These are phyloP conservation scores for Isoperla grammatica DNA, from an alignment of 2,888 invertebrate species.

Conservation along the genomic window DNA sequence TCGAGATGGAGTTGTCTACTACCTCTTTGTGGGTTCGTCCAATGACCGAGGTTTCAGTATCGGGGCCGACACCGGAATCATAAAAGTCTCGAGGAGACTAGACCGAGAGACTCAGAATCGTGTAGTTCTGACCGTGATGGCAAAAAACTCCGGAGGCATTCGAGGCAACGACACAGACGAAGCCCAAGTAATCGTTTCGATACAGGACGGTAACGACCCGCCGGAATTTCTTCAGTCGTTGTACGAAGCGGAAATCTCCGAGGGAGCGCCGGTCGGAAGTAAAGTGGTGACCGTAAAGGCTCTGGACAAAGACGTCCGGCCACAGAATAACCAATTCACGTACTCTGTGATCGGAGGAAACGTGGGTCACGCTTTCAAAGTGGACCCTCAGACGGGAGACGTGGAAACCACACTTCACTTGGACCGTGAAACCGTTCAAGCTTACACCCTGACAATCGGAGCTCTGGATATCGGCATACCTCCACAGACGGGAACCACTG, in stretches of 20 bases:
- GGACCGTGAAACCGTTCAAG: constrained; percentile 73
- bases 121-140: constrained; percentile 84
- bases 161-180: constrained; percentile 93
- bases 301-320: constrained; percentile 83
- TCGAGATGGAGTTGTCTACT: constrained; percentile 81
- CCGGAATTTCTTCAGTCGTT: constrained; percentile 78
- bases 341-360: constrained; percentile 86
- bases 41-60: constrained; percentile 87
- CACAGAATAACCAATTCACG: constrained; percentile 87
- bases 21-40: constrained; percentile 88
- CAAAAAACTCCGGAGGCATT: constrained; percentile 91
- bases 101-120: constrained; percentile 86
- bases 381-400: constrained; percentile 80
- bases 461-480: constrained; percentile 86
- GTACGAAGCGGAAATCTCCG: constrained; percentile 76
- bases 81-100: constrained; percentile 73
- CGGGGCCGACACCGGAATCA: constrained; percentile 74
- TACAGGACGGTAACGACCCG: constrained; percentile 95
- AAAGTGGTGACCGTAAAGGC: constrained; percentile 75
- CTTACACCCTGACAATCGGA: constrained; percentile 72
- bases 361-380: constrained; percentile 74
- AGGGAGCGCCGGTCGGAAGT: constrained; percentile 70
- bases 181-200: constrained; percentile 87
- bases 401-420: constrained; percentile 67
- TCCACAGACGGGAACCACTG: constrained; percentile 86